A percentile compares a stretch with the other conserved stretches of the same genome.
phyloP scores from a whole-genome alignment of 2,797 vertebrate genomes.

The Ceryle rudis region DNA sequence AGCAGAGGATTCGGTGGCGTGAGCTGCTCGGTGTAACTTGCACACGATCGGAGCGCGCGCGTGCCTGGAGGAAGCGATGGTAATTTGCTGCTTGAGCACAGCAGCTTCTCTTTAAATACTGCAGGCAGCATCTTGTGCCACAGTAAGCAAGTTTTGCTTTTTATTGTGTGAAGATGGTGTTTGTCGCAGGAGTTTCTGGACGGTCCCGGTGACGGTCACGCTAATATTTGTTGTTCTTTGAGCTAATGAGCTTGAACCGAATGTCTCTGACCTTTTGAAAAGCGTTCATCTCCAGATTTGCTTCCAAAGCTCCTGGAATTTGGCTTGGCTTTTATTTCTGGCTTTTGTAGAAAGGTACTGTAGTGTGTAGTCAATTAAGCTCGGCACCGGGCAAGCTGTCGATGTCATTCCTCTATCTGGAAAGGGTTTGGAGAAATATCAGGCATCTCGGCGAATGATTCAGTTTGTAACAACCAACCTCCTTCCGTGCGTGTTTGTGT shows the following conservation, averaged over 20 bases:
- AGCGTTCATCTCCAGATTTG: background rate
- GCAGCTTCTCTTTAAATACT: background rate
- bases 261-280: background rate
- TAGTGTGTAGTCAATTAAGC: background rate
- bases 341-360: background rate
- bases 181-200: background rate
- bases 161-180: background rate
- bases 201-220: background rate
- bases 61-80: background rate
- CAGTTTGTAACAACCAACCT: background rate
- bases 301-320: background rate
- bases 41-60: rapidly evolving
- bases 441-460: background rate
- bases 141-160: background rate
- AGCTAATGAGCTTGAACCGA: background rate
- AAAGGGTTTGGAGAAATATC: background rate
- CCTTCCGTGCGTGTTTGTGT: background rate
- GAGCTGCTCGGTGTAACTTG: background rate
- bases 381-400: background rate
- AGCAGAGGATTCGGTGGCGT: background rate
- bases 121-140: background rate
- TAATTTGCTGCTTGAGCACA: background rate
- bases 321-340: background rate
- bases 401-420: background rate
- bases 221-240: background rate